Percentiles rank a stretch among this genome's conserved stretches.
These are phyloP conservation scores for Laupala kohalensis DNA, from an alignment of 1,140 invertebrate species.

Conservation along the genomic window DNA sequence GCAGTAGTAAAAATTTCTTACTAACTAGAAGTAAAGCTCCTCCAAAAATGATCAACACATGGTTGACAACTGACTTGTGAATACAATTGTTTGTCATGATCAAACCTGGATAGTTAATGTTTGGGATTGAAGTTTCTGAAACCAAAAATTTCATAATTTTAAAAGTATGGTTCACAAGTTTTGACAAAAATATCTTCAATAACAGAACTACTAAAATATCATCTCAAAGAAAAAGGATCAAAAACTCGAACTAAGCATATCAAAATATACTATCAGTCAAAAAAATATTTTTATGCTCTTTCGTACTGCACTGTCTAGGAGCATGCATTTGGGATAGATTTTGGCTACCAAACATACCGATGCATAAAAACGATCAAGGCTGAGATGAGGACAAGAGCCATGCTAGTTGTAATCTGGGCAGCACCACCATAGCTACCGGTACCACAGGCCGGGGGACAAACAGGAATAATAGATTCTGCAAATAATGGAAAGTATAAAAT, in stretches of 20 bases:
- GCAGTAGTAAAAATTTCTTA: not conserved
- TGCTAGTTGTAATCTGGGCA: slow-evolving; percentile 23
- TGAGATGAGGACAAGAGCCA: slow-evolving; percentile 31
- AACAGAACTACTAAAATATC: not conserved
- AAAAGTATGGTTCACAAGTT: not conserved
- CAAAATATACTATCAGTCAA: not conserved
- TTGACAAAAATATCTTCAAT: not conserved
- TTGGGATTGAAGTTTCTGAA: slow-evolving; percentile 50
- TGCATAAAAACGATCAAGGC: slow-evolving; percentile 22
- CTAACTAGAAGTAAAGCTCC: not conserved
- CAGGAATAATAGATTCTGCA: slow-evolving; percentile 75
- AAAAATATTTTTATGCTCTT: not conserved
- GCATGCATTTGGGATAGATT: not conserved
- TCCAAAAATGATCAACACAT: not conserved
- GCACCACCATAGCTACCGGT: slow-evolving; percentile 49
- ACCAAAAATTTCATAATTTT: slow-evolving; percentile 21
- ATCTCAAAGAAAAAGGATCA: not conserved
- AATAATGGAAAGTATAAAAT: not conserved
- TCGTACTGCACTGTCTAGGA: not conserved
- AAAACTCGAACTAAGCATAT: not conserved
- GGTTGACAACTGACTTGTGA: not conserved
- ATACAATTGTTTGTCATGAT: not conserved
- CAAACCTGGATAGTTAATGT: slow-evolving; percentile 53
- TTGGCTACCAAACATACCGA: slow-evolving; percentile 13
- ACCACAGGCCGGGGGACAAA: slow-evolving; percentile 84